Conservation (phyloP, 1,140 invertebrate genomes). For the Akabosia matsudoensis region DNA sequence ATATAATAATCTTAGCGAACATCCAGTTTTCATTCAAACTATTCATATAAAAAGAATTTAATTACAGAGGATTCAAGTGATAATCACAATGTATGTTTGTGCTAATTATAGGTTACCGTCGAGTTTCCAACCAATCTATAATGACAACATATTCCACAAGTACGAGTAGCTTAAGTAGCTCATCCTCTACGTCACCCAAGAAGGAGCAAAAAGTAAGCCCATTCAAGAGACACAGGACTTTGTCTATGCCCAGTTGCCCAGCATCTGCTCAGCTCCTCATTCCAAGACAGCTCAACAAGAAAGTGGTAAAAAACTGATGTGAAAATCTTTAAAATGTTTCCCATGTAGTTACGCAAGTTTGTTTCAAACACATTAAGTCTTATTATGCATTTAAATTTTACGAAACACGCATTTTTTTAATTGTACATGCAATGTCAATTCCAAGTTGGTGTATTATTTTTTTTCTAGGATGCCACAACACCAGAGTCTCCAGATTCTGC, state of each 20-base stretch:
- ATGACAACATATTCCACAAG: slow-evolving; percentile 8
- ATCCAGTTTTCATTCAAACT: too few species aligned
- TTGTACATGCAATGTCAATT: background rate
- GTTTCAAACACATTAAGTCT: too few species aligned
- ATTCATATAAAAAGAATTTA: too few species aligned
- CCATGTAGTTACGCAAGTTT: background rate
- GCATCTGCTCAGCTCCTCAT: background rate
- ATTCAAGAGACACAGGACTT: slow-evolving; percentile 7
- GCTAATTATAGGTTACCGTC: slow-evolving; percentile 4
- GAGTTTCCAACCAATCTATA: slow-evolving; percentile 4
- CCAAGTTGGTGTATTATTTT: background rate
- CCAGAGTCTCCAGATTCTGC: slow-evolving; percentile 3
- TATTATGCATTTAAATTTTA: too few species aligned
- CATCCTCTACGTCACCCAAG: background rate
- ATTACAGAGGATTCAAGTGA: too few species aligned
- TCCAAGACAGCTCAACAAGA: slow-evolving; percentile 1
- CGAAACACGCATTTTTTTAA: background rate
- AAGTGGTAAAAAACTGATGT: background rate
- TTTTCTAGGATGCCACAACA: background rate
- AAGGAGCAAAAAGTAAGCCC: slow-evolving; percentile 9
- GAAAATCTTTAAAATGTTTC: background rate
- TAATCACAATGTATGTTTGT: too few species aligned
- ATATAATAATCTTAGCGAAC: too few species aligned
- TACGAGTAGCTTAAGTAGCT: slow-evolving; percentile 12
- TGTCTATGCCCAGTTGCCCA: slow-evolving; percentile 14